Conservation (phyloP, 2,113 vertebrate genomes). For the Rhinoptilus africanus region DNA sequence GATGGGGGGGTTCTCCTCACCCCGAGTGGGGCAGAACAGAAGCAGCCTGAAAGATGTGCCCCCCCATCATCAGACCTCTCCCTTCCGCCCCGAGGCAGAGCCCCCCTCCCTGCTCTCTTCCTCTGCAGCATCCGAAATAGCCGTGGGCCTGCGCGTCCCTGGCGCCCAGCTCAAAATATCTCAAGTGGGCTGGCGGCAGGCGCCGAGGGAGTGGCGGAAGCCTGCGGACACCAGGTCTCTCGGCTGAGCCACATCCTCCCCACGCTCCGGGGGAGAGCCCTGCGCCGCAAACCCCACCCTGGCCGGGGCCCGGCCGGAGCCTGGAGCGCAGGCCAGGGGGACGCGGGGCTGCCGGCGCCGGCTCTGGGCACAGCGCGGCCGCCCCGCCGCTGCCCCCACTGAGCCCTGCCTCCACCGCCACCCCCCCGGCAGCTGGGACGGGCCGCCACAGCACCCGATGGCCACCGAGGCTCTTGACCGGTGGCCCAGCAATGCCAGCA, state of each 20-base stretch:
- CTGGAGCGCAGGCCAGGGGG: fast-evolving
- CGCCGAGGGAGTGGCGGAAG: background rate
- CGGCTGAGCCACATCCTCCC: background rate
- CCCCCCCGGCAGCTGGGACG: fast-evolving
- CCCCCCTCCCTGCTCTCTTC: background rate
- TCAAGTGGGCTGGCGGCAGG: background rate
- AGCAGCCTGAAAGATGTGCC: background rate
- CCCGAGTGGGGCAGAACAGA: background rate
- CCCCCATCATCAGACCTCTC: background rate
- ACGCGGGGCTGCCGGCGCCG: fast-evolving
- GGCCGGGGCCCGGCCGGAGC: background rate
- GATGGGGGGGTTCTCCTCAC: background rate
- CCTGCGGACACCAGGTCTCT: no score
- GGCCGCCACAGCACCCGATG: fast-evolving
- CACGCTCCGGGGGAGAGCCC: background rate
- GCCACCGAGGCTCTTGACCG: fast-evolving
- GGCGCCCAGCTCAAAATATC: background rate
- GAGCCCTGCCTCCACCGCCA: fast-evolving
- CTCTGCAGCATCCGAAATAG: background rate
- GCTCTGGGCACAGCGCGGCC: background rate
- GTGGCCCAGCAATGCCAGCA: background rate
- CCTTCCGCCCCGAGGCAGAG: background rate
- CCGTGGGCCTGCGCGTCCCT: fast-evolving
- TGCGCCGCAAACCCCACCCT: fast-evolving
- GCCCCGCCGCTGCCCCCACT: background rate